Evolutionary conservation across 2,797 vertebrate species (phyloP).

Genomic region (Acrossocheilus fasciatus): DNA sequence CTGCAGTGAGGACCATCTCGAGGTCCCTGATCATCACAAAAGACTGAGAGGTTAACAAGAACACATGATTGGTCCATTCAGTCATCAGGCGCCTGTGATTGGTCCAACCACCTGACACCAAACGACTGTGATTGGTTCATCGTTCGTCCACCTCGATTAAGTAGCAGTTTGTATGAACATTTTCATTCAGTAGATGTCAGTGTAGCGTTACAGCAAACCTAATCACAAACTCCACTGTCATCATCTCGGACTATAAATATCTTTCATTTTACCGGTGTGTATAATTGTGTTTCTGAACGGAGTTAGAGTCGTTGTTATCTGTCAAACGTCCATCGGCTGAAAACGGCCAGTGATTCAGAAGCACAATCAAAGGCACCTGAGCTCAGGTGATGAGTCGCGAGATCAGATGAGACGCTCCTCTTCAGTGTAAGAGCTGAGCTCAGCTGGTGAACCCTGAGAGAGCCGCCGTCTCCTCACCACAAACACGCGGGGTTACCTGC

Average conservation of each 20-base stretch:
- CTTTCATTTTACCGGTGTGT: rapidly evolving
- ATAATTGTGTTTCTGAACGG: neutral
- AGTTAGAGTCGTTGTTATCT: neutral
- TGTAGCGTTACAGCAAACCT: neutral
- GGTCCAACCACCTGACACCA: too few species aligned
- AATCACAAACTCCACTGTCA: neutral
- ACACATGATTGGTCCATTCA: neutral
- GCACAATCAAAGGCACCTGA: neutral
- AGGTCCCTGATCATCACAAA: too few species aligned
- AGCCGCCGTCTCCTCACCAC: neutral
- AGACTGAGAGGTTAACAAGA: neutral
- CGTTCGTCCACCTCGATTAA: neutral
- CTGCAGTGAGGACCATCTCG: too few species aligned
- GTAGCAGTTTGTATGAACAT: neutral
- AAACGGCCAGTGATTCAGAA: neutral
- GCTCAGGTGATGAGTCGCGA: neutral
- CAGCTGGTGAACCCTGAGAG: too few species aligned
- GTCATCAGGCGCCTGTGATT: neutral
- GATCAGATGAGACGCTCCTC: neutral
- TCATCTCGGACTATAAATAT: neutral
- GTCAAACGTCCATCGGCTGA: too few species aligned
- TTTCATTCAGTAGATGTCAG: neutral
- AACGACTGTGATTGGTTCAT: neutral
- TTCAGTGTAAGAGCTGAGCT: neutral
- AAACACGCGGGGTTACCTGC: neutral